These are phyloP conservation scores for Cebus imitator DNA, from an alignment of 2,113 vertebrate species.

Conservation along the genomic window DNA sequence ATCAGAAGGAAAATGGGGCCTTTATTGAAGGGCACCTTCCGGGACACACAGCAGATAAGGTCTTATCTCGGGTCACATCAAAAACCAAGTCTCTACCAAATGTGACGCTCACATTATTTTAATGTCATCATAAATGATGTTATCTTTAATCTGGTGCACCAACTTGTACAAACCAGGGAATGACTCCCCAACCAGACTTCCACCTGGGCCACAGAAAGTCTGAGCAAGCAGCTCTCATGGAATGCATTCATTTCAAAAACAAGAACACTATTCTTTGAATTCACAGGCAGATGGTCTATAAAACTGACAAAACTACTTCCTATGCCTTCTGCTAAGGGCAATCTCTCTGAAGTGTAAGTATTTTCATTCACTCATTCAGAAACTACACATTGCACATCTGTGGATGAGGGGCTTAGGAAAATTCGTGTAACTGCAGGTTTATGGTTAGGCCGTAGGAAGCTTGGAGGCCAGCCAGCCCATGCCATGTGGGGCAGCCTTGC, in stretches of 20 bases:
- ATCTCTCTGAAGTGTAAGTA: neutral
- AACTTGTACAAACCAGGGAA: neutral
- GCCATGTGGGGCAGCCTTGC: neutral
- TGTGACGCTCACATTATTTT: rapidly evolving
- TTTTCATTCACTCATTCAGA: neutral
- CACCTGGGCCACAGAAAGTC: neutral
- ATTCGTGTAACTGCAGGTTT: neutral
- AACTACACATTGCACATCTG: neutral
- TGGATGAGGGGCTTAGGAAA: neutral
- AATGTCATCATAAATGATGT: neutral
- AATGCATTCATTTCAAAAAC: neutral
- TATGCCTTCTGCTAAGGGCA: neutral
- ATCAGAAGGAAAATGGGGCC: neutral
- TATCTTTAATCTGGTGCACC: neutral
- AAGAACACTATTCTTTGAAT: neutral
- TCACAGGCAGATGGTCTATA: neutral
- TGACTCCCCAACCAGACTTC: neutral
- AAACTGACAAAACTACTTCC: neutral
- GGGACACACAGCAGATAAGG: neutral
- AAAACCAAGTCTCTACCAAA: neutral
- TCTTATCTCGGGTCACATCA: neutral
- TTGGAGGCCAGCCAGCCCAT: neutral
- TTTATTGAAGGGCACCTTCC: neutral
- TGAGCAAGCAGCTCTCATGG: neutral
- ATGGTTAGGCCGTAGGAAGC: neutral